Evolutionary conservation across 2,888 invertebrate species (phyloP), one percentile per base, ranked within the genome.

Genomic region (Nineta flava): DNA sequence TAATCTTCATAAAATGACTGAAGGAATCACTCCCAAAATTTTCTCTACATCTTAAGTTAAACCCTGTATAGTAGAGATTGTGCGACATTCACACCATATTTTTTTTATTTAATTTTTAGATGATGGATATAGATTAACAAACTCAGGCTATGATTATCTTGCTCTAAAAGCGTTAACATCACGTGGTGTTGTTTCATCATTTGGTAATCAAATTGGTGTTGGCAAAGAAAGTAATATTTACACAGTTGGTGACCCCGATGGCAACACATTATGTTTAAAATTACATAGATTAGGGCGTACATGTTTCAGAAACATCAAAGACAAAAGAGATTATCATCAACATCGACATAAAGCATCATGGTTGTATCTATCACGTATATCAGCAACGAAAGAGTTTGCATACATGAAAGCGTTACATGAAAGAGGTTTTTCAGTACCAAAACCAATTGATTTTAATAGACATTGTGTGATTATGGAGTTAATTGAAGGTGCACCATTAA

Each of bases 211-310:
- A 71, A 97, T 99, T 59, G 99, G 99, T 35, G 90, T 96, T 34
- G 99, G 99, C 42, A 99, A 99, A 65, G 99, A 99, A 66, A 97
- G 97, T 1, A 95, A 96, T 62, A 90, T 97, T 56, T 97, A 93
- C 62, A 79, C 86, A 42, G 93, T 92, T 1, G 84, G 80, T 2
- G 79, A 91, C 69, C 79, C 82, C 55, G 83, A 88, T 43, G 81
- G 79, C 1, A 77, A 81, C 52, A 80, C 87, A 26, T 68, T 91
- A 26, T 95, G 94, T 60, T 73, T 99, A 50, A 99, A 99, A 65
- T 69, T 96, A 16, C 95, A 95, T 66, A 77, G 83, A 81, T 70
- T 99, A 43, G 99, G 99, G 0, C 77, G 97, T 53, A 93, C 90
- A 0, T 99, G 96, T 57, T 99, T 99, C 63, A 78, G 97, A 7